Conservation (phyloP, 2,888 invertebrate genomes). For the Marronus borbonicus region DNA sequence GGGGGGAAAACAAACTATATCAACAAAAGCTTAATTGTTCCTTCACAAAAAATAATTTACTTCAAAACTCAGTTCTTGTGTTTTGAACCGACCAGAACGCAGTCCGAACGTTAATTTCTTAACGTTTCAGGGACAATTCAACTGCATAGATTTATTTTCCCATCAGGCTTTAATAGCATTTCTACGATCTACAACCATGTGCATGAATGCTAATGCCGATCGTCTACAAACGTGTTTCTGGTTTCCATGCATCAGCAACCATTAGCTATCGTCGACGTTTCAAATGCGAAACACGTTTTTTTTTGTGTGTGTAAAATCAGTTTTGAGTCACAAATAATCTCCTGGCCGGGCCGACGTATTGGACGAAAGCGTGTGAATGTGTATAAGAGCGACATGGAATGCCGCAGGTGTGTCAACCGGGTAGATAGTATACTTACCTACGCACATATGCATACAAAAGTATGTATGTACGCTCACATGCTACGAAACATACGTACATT, state of each 20-base stretch:
- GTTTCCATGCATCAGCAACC: neutral
- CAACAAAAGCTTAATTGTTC: no score
- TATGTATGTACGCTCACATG: neutral
- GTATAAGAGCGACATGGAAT: constrained; percentile 21
- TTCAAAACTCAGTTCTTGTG: no score
- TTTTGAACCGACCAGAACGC: no score
- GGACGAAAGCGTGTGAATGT: constrained; percentile 20
- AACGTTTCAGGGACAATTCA: no score
- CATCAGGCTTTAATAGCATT: neutral
- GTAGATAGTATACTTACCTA: constrained; percentile 27
- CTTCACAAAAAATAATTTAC: no score
- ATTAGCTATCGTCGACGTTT: neutral
- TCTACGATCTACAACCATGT: neutral
- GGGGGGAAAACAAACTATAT: no score
- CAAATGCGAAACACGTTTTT: constrained; percentile 34
- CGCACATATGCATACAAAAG: neutral
- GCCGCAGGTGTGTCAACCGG: constrained; percentile 41
- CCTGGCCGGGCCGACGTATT: neutral
- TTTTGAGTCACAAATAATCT: constrained; percentile 21
- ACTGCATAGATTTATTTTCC: neutral
- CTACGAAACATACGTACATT: neutral
- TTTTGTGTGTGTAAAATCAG: neutral
- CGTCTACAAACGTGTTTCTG: constrained; percentile 16
- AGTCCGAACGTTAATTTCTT: no score
- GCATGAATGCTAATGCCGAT: neutral